A percentile compares a stretch with the other conserved stretches of the same genome.
Evolutionary conservation across 2,113 vertebrate species (phyloP).

Genomic region (Pseudorhombus dupliciocellatus): DNA sequence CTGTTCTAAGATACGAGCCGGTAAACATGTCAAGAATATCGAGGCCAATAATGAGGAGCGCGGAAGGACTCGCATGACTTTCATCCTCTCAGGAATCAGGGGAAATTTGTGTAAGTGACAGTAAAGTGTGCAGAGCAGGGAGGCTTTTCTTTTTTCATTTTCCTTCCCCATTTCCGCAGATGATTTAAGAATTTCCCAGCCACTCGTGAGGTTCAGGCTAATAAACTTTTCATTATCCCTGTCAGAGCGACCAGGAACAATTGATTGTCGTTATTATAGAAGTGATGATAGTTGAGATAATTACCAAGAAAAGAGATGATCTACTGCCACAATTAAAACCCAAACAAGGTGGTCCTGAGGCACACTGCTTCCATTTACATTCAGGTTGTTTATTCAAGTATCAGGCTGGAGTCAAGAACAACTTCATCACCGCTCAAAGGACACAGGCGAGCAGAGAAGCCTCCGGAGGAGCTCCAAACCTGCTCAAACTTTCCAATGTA

Average conservation of each 20-base stretch:
- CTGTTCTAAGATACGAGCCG: slow-evolving; percentile 9
- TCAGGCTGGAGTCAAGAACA: slow-evolving; percentile 40
- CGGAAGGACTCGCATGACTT: slow-evolving; percentile 13
- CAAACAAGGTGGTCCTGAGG: slow-evolving; percentile 53
- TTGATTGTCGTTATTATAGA: slow-evolving; percentile 67
- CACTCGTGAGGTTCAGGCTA: slow-evolving; percentile 57
- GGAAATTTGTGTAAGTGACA: slow-evolving; percentile 6
- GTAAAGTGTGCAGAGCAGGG: slow-evolving; percentile 12
- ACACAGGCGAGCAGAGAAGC: slow-evolving; percentile 32
- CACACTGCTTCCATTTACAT: slow-evolving; percentile 48
- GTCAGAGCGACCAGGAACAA: slow-evolving; percentile 57
- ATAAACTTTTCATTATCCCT: slow-evolving; percentile 69
- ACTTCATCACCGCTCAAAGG: slow-evolving; percentile 51
- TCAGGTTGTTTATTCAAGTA: slow-evolving; percentile 53
- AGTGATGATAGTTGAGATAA: slow-evolving; percentile 68
- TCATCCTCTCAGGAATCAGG: slow-evolving; percentile 15
- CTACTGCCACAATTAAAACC: slow-evolving; percentile 69
- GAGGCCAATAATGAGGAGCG: slow-evolving; percentile 2
- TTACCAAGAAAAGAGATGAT: slow-evolving; percentile 65
- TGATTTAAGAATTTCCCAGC: slow-evolving; percentile 60
- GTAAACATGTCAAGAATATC: slow-evolving; percentile 29
- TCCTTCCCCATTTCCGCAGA: slow-evolving; percentile 3
- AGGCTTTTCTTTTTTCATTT: not conserved
- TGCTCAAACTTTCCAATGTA: slow-evolving; percentile 15
- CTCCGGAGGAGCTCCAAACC: not conserved